Evolutionary conservation across 2,888 invertebrate genomes (phyloP).

Genomic region (Dioctria linearis): DNA sequence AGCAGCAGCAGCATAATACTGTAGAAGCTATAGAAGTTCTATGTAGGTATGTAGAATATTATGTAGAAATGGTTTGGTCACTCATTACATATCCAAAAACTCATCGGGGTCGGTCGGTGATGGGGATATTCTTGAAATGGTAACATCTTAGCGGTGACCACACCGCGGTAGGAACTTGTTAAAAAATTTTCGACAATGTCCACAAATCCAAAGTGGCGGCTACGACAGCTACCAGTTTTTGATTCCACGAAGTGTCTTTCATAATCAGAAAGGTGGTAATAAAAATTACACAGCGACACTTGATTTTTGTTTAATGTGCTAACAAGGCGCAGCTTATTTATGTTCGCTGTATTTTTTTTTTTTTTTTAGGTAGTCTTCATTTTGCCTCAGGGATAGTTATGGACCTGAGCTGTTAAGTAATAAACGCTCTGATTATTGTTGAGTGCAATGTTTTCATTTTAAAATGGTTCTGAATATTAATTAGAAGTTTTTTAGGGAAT

Average conservation of each 20-base stretch:
- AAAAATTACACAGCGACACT: constrained; percentile 43
- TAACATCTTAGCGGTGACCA: constrained; percentile 35
- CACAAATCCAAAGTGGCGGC: constrained; percentile 30
- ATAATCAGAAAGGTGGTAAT: constrained; percentile 40
- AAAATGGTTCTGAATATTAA: too few relatives aligned
- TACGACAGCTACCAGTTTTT: constrained; percentile 41
- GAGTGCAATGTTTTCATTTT: too few relatives aligned
- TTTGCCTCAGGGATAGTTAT: too few relatives aligned
- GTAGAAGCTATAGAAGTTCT: too few relatives aligned
- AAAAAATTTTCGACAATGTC: constrained; percentile 35
- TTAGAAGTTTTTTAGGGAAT: too few relatives aligned
- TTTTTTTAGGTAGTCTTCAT: too few relatives aligned
- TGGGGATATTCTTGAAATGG: constrained; percentile 34
- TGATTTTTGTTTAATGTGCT: constrained; percentile 28
- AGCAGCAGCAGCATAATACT: too few relatives aligned
- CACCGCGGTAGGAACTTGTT: constrained; percentile 42
- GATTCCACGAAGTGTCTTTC: constrained; percentile 45
- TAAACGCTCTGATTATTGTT: too few relatives aligned
- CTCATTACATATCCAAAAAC: constrained; percentile 14
- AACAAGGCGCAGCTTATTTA: background rate
- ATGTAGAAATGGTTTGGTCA: background rate
- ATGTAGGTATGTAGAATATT: too few relatives aligned
- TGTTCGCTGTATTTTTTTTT: background rate
- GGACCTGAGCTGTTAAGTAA: too few relatives aligned
- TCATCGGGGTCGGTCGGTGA: background rate